These are phyloP conservation scores for Drosophila carrolli DNA, from an alignment of 1,140 invertebrate species.

Conservation along the genomic window DNA sequence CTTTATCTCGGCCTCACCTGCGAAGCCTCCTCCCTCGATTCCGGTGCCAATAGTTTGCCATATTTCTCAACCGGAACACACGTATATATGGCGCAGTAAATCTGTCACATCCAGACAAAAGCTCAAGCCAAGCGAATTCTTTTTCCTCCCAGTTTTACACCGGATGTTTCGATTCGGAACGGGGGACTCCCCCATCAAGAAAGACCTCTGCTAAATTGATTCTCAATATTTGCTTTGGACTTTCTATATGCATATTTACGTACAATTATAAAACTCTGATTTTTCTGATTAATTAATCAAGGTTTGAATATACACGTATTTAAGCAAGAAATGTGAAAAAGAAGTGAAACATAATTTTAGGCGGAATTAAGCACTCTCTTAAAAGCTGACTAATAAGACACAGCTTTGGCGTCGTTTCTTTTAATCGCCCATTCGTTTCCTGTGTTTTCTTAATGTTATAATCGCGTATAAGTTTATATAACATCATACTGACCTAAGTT, in stretches of 20 bases:
- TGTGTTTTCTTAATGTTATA: neutral
- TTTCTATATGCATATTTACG: neutral
- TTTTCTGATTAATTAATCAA: neutral
- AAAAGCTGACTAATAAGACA: conserved; percentile 6
- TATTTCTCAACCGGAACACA: conserved; percentile 75
- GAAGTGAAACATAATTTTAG: conserved; percentile 1
- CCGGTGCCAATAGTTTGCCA: conserved; percentile 68
- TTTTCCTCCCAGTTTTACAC: neutral
- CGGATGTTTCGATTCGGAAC: conserved; percentile 1
- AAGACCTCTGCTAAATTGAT: conserved; percentile 3
- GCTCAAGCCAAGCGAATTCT: conserved; percentile 37
- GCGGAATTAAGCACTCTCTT: neutral
- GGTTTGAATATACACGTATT: neutral
- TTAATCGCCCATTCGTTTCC: too few species aligned
- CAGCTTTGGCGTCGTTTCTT: neutral
- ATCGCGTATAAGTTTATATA: conserved; percentile 1
- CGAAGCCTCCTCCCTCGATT: conserved; percentile 28
- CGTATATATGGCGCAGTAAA: conserved; percentile 61
- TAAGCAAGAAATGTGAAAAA: neutral
- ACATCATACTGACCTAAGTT: conserved; percentile 7
- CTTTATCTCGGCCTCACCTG: conserved; percentile 36
- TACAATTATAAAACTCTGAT: neutral
- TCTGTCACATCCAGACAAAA: conserved; percentile 73
- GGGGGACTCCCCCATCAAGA: too few species aligned
- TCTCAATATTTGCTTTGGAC: conserved; percentile 12